phyloP scores from a whole-genome alignment of 2,888 invertebrate species.

The Orthosia cruda region DNA sequence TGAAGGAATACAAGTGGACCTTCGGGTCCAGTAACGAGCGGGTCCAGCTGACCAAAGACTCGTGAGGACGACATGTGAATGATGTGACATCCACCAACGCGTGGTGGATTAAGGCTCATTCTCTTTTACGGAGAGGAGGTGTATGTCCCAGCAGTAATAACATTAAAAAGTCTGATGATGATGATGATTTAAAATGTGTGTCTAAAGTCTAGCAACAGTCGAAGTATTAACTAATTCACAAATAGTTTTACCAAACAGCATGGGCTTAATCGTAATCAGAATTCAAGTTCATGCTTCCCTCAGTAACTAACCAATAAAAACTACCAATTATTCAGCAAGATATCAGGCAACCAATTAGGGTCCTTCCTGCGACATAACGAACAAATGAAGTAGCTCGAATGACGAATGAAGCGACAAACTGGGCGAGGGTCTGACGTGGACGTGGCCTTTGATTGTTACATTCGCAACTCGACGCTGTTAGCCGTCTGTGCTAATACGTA shows the following conservation, averaged over 20 bases:
- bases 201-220: too few species aligned
- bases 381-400: constrained; percentile 71
- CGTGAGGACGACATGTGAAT: too few species aligned
- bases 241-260: background rate
- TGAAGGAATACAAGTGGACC: too few species aligned
- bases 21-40: too few species aligned
- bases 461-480: constrained; percentile 67
- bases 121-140: too few species aligned
- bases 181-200: too few species aligned
- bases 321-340: constrained; percentile 14
- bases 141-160: too few species aligned
- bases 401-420: constrained; percentile 78
- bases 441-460: constrained; percentile 78
- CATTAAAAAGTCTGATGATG: too few species aligned
- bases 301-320: constrained; percentile 15
- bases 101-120: too few species aligned
- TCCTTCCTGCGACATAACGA: constrained; percentile 22
- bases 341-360: constrained; percentile 27
- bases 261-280: background rate
- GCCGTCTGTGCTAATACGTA: constrained; percentile 63
- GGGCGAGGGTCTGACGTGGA: constrained; percentile 69
- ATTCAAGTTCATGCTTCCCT: background rate
- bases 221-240: too few species aligned
- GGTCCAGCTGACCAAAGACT: too few species aligned
- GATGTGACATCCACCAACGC: too few species aligned